Evolutionary conservation across 2,797 vertebrate genomes (phyloP), one percentile per base, ranked within the genome.

Genomic region (Enteromius trimaculatus): DNA sequence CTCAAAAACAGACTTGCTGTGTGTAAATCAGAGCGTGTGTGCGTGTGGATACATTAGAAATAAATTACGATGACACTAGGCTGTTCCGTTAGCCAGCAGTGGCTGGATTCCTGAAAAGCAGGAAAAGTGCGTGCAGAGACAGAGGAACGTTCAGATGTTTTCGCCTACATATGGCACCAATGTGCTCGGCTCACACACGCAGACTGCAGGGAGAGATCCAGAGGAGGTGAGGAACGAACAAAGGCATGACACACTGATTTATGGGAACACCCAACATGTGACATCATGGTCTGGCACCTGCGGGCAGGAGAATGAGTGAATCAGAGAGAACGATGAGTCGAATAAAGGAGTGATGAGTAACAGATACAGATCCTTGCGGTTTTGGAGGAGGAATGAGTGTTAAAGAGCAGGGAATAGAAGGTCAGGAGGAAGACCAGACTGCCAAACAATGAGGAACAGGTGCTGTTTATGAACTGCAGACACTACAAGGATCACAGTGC

Each of bases 251-350:
- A 76, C 91, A 84, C 8, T 93, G 93, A 95, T 95, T 96, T 95
- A 95, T 93, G 88, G 90, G 91, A 93, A 93, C 93, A 94, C 89
- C 92, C 92, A 90, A 84, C 76, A 86, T 88, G 89, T 91, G 91
- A 92, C 88, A 90, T 92, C 88, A 90, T 72, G 34, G 86, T 87
- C 90, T 90, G 92, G 92, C 94, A 95, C 93, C 94, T 94, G 94
- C 87, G 16, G 85, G 81, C 79, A 81, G 44, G 14, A 29, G 89
- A 81, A 85, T 87, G 79, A 77, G 83, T 66, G 70, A 60, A 60
- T 70, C 39, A 81, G 68, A 79, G 34, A 82, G 58, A 65, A 69
- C 26, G 74, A 81, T 39, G 51, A 79, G 19, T 65, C 37, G 58
- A 69, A 66, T 4, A 55, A 55, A 74, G 14, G 58, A 68, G 17